phyloP scores from a whole-genome alignment of 1,140 invertebrate species.

The Drosophila yakuba region DNA sequence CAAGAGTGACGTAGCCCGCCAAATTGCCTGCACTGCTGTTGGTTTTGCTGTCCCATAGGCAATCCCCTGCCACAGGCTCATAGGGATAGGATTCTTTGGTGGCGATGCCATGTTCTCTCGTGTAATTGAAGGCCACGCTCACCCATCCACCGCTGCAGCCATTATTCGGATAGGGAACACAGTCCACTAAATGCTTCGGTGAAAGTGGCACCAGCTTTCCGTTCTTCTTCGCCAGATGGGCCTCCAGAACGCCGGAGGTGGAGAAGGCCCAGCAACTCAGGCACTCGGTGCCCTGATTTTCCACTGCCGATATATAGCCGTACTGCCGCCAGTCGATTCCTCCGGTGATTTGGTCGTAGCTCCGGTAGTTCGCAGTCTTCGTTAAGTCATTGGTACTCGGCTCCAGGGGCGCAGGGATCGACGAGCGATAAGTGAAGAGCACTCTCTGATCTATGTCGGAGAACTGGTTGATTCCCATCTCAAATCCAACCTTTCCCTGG shows the following conservation, averaged over 20 bases:
- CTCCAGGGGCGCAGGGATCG: background rate
- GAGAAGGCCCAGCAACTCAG: conserved; percentile 98
- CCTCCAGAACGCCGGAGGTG: conserved; percentile 92
- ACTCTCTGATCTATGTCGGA: conserved; percentile 18
- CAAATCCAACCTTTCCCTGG: background rate
- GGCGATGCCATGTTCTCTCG: conserved; percentile 90
- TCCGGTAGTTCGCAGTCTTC: background rate
- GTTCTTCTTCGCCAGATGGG: conserved; percentile 87
- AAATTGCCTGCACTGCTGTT: conserved; percentile 6
- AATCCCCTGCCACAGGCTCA: conserved; percentile 86
- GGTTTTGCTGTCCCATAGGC: conserved; percentile 1
- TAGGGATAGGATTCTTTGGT: conserved; percentile 91
- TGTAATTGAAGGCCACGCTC: conserved; percentile 90
- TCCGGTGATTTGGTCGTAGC: conserved; percentile 8
- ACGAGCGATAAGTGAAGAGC: background rate
- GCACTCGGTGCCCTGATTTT: conserved; percentile 91
- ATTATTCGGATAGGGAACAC: conserved; percentile 91
- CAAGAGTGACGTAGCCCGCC: conserved; percentile 86
- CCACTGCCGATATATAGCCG: conserved; percentile 15
- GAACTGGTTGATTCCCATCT: conserved; percentile 29
- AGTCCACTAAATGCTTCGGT: conserved; percentile 96
- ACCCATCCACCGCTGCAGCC: conserved; percentile 95
- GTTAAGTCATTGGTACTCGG: background rate
- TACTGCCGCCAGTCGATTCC: conserved; percentile 19
- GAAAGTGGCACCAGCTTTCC: conserved; percentile 90